These are phyloP conservation scores for Malurus melanocephalus DNA, from an alignment of 2,113 vertebrate genomes.

Conservation along the genomic window DNA sequence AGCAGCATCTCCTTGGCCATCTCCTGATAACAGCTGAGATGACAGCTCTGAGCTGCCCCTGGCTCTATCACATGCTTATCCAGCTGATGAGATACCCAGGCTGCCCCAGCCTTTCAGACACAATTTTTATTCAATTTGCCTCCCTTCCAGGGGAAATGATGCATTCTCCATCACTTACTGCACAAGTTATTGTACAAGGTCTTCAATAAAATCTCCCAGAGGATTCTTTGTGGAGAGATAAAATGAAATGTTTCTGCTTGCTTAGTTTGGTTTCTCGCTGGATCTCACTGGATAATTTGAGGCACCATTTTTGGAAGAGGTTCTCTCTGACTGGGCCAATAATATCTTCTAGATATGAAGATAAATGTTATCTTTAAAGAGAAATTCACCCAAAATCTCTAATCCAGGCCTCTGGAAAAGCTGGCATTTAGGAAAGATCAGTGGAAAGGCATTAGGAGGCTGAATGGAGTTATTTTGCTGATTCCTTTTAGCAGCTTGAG, in stretches of 20 bases:
- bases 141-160: slow-evolving; percentile 15
- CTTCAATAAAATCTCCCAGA: neutral
- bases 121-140: neutral
- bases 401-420: neutral
- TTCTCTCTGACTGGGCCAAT: neutral
- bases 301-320: neutral
- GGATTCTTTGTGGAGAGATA: neutral
- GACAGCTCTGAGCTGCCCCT: slow-evolving; percentile 53
- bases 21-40: slow-evolving; percentile 14
- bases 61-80: slow-evolving; percentile 42
- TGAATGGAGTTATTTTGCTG: neutral
- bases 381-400: neutral
- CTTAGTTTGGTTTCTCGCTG: neutral
- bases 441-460: neutral
- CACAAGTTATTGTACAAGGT: neutral
- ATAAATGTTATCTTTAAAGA: neutral
- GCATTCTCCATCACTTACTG: neutral
- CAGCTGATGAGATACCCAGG: slow-evolving; percentile 42
- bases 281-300: neutral
- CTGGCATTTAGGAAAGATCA: neutral
- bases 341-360: neutral
- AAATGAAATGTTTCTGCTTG: slow-evolving; percentile 26
- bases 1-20: slow-evolving; percentile 29
- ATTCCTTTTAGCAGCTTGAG: neutral
- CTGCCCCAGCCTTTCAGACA: slow-evolving; percentile 11